phyloP scores from a whole-genome alignment of 2,113 vertebrate genomes.

The Circaetus cinerascens region DNA sequence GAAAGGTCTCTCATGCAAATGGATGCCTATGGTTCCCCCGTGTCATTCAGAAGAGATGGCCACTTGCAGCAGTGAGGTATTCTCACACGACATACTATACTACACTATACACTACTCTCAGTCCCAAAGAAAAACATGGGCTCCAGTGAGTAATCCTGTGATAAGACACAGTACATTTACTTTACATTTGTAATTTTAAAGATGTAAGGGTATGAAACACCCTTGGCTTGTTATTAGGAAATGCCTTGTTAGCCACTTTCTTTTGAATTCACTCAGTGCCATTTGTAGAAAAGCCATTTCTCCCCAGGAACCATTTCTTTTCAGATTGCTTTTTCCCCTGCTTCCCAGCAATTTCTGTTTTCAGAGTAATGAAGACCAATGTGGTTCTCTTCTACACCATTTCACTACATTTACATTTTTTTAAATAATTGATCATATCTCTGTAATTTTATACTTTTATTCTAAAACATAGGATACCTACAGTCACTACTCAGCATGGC shows the following conservation, averaged over 20 bases:
- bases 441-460: slow-evolving; percentile 68
- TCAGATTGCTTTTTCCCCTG: background rate
- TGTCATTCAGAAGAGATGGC: background rate
- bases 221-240: slow-evolving; percentile 29
- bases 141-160: background rate
- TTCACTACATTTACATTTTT: slow-evolving; percentile 43
- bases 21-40: background rate
- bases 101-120: background rate
- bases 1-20: background rate
- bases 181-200: slow-evolving; percentile 20
- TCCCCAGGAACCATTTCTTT: slow-evolving; percentile 23
- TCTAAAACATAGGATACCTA: slow-evolving; percentile 63
- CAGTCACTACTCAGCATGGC: slow-evolving; percentile 53
- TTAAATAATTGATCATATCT: slow-evolving; percentile 67
- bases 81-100: background rate
- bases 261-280: slow-evolving; percentile 15
- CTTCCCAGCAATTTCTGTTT: slow-evolving; percentile 60
- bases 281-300: slow-evolving; percentile 33
- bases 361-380: slow-evolving; percentile 34
- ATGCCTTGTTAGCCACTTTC: slow-evolving; percentile 11
- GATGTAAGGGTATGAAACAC: background rate
- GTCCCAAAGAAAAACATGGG: background rate
- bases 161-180: background rate
- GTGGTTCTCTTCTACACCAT: slow-evolving; percentile 26
- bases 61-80: background rate